These are phyloP conservation scores for Zaprionus gabonicus DNA, from an alignment of 1,140 invertebrate genomes.

Conservation along the genomic window DNA sequence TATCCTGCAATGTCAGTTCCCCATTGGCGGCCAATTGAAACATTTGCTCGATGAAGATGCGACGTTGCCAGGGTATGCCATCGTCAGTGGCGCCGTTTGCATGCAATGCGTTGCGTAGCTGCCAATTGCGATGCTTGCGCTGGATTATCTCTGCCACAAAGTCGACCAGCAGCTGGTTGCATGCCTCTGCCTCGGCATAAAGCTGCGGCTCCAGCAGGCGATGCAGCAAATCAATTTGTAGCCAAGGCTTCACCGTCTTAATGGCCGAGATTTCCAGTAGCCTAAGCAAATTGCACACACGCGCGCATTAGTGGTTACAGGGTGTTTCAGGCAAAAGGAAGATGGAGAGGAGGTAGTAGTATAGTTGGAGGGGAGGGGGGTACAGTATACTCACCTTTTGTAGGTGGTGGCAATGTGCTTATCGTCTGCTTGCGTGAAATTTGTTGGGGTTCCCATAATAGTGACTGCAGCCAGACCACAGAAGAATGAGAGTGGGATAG, in stretches of 20 bases:
- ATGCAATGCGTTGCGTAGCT: constrained; percentile 41
- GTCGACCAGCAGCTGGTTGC: constrained; percentile 65
- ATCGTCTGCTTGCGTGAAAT: constrained; percentile 72
- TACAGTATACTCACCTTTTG: constrained; percentile 60
- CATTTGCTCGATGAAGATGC: constrained; percentile 81
- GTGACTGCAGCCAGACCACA: constrained; percentile 56
- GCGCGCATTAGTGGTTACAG: not conserved
- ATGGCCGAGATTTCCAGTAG: constrained; percentile 77
- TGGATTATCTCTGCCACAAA: constrained; percentile 74
- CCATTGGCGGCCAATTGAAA: constrained; percentile 76
- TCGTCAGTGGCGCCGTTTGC: constrained; percentile 11
- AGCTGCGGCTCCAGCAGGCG: constrained; percentile 61
- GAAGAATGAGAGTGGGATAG: not conserved
- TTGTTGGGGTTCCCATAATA: constrained; percentile 78
- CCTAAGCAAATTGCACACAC: constrained; percentile 38
- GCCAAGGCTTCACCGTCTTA: constrained; percentile 75
- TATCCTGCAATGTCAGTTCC: constrained; percentile 72
- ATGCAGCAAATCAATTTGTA: constrained; percentile 73
- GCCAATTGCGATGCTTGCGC: constrained; percentile 75
- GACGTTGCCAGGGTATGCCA: constrained; percentile 62
- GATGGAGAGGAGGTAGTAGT: too few species aligned
- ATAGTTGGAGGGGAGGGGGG: not conserved
- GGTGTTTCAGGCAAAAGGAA: too few species aligned
- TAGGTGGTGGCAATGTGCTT: constrained; percentile 74
- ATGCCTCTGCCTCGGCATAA: constrained; percentile 56